Conservation (phyloP, 2,113 vertebrate genomes). For the Motacilla alba region DNA sequence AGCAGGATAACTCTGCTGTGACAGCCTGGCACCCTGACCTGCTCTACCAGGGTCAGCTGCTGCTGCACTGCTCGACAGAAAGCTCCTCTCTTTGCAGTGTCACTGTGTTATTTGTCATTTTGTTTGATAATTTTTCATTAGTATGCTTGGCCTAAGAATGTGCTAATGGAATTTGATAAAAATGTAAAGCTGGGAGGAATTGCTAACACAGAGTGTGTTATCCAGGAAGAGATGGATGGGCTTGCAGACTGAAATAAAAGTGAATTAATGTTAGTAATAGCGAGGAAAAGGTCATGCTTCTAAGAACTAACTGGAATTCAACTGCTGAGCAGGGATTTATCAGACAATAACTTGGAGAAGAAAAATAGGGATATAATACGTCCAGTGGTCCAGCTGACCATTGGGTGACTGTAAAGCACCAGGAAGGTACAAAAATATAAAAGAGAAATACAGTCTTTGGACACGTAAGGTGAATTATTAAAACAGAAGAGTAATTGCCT, state of each 20-base stretch:
- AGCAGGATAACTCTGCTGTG: not conserved
- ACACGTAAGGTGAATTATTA: not conserved
- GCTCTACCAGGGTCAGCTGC: not conserved
- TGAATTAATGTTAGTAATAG: conserved; percentile 21
- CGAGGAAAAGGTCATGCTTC: not conserved
- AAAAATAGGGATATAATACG: not conserved
- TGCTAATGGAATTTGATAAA: conserved; percentile 19
- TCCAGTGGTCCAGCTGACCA: not conserved
- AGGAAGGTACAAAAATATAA: not conserved
- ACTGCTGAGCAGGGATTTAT: not conserved
- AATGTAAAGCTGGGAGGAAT: not conserved
- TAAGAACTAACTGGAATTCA: not conserved
- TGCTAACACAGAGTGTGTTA: not conserved
- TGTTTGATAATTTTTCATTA: not conserved
- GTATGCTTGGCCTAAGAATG: not conserved
- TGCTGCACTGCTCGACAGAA: not conserved
- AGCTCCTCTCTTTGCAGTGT: not conserved
- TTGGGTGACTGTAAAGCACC: not conserved
- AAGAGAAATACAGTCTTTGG: not conserved
- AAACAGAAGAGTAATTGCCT: not conserved
- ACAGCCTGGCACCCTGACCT: not conserved
- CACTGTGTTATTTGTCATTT: not conserved
- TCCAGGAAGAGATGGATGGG: not conserved
- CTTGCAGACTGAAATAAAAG: not conserved
- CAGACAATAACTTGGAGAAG: not conserved